Evolutionary conservation across 2,797 vertebrate genomes (phyloP).

Genomic region (Pseudochirops cupreus): DNA sequence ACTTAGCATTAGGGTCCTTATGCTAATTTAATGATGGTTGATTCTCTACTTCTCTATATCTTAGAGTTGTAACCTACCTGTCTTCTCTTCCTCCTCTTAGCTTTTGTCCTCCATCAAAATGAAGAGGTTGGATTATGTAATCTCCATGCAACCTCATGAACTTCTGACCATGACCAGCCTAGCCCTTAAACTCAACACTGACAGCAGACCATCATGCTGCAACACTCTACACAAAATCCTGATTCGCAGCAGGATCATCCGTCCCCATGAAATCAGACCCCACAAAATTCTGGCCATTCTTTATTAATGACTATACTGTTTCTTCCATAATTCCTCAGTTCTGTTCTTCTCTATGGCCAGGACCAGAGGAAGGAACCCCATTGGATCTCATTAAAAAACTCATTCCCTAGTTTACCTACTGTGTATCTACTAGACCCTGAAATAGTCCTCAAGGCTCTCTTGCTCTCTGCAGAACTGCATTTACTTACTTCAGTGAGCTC

Average conservation of each 20-base stretch:
- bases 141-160: neutral
- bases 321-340: neutral
- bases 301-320: neutral
- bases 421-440: neutral
- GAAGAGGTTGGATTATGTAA: neutral
- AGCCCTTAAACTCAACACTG: neutral
- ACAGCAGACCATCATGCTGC: neutral
- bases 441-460: neutral
- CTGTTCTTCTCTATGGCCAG: neutral
- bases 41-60: neutral
- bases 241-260: neutral
- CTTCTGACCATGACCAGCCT: neutral
- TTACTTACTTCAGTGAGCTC: conserved; percentile 1
- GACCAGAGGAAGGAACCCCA: neutral
- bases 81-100: neutral
- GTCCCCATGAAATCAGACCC: neutral
- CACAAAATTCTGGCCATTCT: neutral
- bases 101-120: neutral
- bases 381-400: neutral
- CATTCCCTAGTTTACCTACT: neutral
- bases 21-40: neutral
- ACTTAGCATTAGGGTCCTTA: neutral
- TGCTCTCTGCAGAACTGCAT: neutral
- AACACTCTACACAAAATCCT: neutral
- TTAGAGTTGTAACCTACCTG: neutral